Conservation (phyloP, 2,113 vertebrate species). For the Poicephalus gulielmi region DNA sequence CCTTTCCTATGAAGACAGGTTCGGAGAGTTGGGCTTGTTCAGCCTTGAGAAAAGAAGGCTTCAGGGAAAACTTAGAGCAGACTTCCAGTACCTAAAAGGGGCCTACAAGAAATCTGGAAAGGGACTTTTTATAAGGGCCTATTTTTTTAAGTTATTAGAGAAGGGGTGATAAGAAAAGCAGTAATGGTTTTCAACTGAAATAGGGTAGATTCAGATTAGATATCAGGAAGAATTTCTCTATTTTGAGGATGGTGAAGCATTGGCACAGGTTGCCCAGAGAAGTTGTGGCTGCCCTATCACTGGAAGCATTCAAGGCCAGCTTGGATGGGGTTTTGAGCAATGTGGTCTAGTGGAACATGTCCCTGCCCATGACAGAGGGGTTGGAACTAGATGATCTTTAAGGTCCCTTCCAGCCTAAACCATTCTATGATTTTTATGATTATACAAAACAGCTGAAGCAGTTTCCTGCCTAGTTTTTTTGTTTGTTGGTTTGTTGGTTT, state of each 20-base stretch:
- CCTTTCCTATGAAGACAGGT: not conserved
- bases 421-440: not conserved
- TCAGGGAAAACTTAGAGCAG: not conserved
- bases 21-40: not conserved
- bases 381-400: not conserved
- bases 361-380: not conserved
- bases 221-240: not conserved
- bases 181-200: not conserved
- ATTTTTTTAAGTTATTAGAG: not conserved
- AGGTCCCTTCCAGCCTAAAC: not conserved
- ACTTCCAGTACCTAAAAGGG: not conserved
- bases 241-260: not conserved
- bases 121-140: not conserved
- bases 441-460: not conserved
- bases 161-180: not conserved
- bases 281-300: not conserved
- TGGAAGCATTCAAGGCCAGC: not conserved
- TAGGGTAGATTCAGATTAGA: not conserved
- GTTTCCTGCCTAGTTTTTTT: accelerated
- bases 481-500: not conserved
- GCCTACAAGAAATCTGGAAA: not conserved
- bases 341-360: not conserved
- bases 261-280: not conserved
- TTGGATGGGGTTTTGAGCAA: not conserved
- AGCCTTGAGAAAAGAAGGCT: not conserved